Evolutionary conservation across 2,888 invertebrate genomes (phyloP).

Genomic region (Caenorhabditis sinica): DNA sequence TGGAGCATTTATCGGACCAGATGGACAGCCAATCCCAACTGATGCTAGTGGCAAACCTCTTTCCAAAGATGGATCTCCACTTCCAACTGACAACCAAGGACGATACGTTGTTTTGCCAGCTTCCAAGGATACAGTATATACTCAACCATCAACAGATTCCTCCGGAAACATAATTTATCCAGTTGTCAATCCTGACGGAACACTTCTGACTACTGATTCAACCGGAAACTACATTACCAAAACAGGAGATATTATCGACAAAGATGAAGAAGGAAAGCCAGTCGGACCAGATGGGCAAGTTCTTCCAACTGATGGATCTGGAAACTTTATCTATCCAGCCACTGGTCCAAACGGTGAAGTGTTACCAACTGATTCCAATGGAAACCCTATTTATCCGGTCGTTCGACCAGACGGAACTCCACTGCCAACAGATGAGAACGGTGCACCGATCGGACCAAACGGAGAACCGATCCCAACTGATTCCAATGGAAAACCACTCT

Average conservation of each 20-base stretch:
- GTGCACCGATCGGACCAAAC: slow-evolving; percentile 60
- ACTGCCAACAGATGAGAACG: slow-evolving; percentile 63
- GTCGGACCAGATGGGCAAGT: slow-evolving; percentile 72
- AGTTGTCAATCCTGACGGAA: slow-evolving; percentile 57
- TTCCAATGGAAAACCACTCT: slow-evolving; percentile 65
- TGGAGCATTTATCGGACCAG: slow-evolving; percentile 59
- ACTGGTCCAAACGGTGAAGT: slow-evolving; percentile 59
- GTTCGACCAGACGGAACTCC: slow-evolving; percentile 62
- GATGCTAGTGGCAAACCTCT: slow-evolving; percentile 66
- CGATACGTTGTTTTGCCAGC: slow-evolving; percentile 42
- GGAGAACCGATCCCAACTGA: slow-evolving; percentile 71
- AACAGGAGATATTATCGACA: slow-evolving; percentile 41
- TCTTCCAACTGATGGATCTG: slow-evolving; percentile 71
- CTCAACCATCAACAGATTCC: slow-evolving; percentile 54
- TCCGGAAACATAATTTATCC: slow-evolving; percentile 64
- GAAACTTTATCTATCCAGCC: slow-evolving; percentile 65
- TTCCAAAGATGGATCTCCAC: slow-evolving; percentile 67
- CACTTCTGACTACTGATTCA: slow-evolving; percentile 62
- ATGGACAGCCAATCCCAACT: slow-evolving; percentile 62
- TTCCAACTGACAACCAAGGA: slow-evolving; percentile 68
- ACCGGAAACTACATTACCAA: slow-evolving; percentile 53
- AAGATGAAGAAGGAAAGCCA: slow-evolving; percentile 62
- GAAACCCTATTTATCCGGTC: slow-evolving; percentile 55
- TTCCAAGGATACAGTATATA: slow-evolving; percentile 10
- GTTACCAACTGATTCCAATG: slow-evolving; percentile 63